These are phyloP conservation scores for Corydoras sp. DNA, from an alignment of 2,113 vertebrate species.

Conservation along the genomic window DNA sequence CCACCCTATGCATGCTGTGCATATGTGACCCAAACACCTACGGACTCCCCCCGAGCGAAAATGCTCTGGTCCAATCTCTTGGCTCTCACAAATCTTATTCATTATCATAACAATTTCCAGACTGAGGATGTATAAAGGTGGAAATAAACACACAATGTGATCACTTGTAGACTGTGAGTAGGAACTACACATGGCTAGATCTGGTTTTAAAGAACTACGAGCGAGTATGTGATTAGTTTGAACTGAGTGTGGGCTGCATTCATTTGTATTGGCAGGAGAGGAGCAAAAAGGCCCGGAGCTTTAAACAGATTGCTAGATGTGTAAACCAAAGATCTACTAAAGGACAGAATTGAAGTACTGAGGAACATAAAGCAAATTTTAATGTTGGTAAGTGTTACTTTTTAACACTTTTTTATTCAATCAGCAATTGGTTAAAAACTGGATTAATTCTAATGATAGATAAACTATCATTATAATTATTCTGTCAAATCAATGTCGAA, in stretches of 20 bases:
- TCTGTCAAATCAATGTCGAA: too few relatives aligned
- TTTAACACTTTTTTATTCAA: not conserved
- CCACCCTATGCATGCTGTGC: slow-evolving; percentile 22
- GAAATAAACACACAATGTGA: slow-evolving; percentile 27
- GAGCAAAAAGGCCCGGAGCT: slow-evolving; percentile 21
- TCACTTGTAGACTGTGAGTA: slow-evolving; percentile 12
- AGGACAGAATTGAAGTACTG: not conserved
- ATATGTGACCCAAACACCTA: slow-evolving; percentile 39
- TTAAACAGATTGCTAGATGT: slow-evolving; percentile 6
- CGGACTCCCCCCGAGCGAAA: slow-evolving; percentile 29
- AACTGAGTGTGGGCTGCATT: not conserved
- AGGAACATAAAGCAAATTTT: not conserved
- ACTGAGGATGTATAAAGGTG: slow-evolving; percentile 33
- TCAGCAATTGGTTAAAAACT: too few relatives aligned
- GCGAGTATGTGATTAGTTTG: slow-evolving; percentile 5
- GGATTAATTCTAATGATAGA: too few relatives aligned
- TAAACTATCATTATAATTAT: too few relatives aligned
- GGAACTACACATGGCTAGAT: slow-evolving; percentile 16
- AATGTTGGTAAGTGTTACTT: slow-evolving; percentile 17
- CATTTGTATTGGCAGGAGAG: slow-evolving; percentile 6
- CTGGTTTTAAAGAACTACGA: slow-evolving; percentile 9
- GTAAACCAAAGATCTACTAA: slow-evolving; percentile 4
- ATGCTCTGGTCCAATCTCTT: slow-evolving; percentile 28
- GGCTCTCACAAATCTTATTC: slow-evolving; percentile 31
- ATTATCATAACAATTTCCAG: slow-evolving; percentile 39